Percentiles rank a stretch among this genome's conserved stretches.
phyloP scores from a whole-genome alignment of 2,113 vertebrate genomes.

The Pelusios castaneus region DNA sequence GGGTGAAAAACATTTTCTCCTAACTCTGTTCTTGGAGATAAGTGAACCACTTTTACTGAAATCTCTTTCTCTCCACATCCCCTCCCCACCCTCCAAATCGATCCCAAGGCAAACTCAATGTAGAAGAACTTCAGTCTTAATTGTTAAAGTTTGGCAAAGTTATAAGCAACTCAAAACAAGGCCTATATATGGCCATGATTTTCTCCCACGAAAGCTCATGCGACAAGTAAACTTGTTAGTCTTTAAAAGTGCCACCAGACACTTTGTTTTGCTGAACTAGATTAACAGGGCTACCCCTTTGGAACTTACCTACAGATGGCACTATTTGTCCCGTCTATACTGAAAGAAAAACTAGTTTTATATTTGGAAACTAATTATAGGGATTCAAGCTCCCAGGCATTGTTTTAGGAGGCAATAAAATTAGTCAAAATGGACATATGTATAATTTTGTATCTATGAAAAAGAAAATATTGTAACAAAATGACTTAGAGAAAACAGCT shows the following conservation, averaged over 20 bases:
- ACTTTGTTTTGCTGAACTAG: no score
- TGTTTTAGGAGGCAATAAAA: accelerated
- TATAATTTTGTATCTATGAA: background rate
- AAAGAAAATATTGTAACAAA: background rate
- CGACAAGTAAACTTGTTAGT: no score
- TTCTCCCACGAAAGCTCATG: no score
- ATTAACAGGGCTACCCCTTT: no score
- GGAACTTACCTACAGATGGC: background rate
- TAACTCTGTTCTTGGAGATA: background rate
- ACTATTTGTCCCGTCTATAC: background rate
- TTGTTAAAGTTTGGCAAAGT: background rate
- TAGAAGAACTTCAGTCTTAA: background rate
- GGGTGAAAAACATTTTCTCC: background rate
- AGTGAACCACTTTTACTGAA: background rate
- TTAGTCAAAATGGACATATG: background rate
- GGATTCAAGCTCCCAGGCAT: background rate
- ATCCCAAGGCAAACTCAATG: background rate
- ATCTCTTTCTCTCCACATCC: background rate
- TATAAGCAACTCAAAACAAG: background rate
- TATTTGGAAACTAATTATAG: background rate
- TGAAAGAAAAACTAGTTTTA: background rate
- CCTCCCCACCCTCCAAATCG: background rate
- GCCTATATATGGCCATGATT: background rate
- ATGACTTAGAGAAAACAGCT: background rate
- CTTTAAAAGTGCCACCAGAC: no score